Percentiles rank a stretch among this genome's conserved stretches.
phyloP scores from a whole-genome alignment of 2,888 invertebrate genomes.

The Hirtodrosophila trivittata region DNA sequence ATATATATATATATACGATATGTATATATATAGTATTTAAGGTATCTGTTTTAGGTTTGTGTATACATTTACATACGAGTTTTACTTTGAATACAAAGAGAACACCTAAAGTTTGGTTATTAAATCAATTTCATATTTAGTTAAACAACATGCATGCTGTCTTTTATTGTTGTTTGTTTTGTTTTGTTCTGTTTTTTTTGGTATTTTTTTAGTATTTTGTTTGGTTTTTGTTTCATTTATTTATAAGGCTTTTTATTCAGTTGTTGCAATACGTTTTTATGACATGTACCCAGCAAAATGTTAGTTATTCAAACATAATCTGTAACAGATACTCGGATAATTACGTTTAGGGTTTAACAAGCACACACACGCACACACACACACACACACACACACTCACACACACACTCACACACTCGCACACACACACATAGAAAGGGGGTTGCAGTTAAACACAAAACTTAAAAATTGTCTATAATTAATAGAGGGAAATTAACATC shows the following conservation, averaged over 20 bases:
- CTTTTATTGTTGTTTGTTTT: constrained; percentile 17
- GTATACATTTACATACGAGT: constrained; percentile 16
- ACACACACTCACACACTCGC: constrained; percentile 17
- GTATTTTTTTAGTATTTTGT: constrained; percentile 20
- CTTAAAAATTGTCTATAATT: constrained; percentile 24
- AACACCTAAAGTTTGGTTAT: constrained; percentile 35
- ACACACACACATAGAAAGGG: constrained; percentile 6
- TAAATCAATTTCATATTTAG: constrained; percentile 26
- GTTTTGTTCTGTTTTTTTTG: constrained; percentile 5
- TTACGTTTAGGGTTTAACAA: constrained; percentile 33
- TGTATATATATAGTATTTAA: constrained; percentile 6
- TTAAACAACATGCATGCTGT: constrained; percentile 47
- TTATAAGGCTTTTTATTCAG: constrained; percentile 26
- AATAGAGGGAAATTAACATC: constrained; percentile 35
- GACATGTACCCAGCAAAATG: constrained; percentile 55
- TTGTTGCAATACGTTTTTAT: constrained; percentile 55
- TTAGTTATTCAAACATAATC: constrained; percentile 41
- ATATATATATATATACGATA: constrained; percentile 1
- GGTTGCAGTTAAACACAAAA: constrained; percentile 47
- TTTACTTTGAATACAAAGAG: constrained; percentile 32
- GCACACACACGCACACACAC: constrained; percentile 17
- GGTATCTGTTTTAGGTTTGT: constrained; percentile 16
- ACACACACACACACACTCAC: constrained; percentile 22
- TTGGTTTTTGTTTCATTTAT: constrained; percentile 24
- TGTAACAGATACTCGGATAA: constrained; percentile 39